These are phyloP conservation scores for Bambusicola thoracicus DNA, from an alignment of 2,113 vertebrate genomes.

Conservation along the genomic window DNA sequence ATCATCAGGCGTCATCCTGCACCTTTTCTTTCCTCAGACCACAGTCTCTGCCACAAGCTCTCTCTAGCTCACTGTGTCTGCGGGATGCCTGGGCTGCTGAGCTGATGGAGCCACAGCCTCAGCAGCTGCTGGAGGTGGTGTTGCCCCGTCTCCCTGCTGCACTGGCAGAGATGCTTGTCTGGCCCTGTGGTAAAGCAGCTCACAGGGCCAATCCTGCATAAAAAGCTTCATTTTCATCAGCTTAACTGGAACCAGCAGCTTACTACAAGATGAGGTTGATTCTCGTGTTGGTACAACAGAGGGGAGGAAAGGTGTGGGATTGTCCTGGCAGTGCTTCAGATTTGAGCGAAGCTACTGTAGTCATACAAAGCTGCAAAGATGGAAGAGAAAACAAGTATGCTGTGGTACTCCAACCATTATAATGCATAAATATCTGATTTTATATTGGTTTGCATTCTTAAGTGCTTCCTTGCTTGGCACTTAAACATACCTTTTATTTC, in stretches of 20 bases:
- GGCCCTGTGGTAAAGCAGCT: not conserved
- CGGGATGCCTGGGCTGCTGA: not conserved
- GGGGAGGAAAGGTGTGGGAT: not conserved
- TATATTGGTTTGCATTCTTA: not conserved
- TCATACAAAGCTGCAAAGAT: not conserved
- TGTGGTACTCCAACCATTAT: not conserved
- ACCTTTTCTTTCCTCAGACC: not conserved
- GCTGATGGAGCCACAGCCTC: not conserved
- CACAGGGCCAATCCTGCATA: not conserved
- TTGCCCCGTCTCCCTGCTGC: not conserved
- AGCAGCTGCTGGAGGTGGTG: not conserved
- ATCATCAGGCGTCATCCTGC: not conserved
- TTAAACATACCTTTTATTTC: not conserved
- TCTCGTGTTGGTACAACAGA: not conserved
- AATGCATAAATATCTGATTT: not conserved
- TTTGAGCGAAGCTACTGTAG: not conserved
- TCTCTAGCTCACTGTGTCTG: not conserved
- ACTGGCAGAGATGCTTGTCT: not conserved
- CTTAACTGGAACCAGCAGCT: not conserved
- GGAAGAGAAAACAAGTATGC: not conserved
- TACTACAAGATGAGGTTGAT: not conserved
- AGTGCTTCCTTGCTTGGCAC: not conserved
- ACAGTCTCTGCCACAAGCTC: not conserved
- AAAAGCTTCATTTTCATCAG: not conserved
- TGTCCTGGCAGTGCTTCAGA: not conserved